These are phyloP conservation scores for Meleagris gallopavo DNA, from an alignment of 2,113 vertebrate species.

Conservation along the genomic window DNA sequence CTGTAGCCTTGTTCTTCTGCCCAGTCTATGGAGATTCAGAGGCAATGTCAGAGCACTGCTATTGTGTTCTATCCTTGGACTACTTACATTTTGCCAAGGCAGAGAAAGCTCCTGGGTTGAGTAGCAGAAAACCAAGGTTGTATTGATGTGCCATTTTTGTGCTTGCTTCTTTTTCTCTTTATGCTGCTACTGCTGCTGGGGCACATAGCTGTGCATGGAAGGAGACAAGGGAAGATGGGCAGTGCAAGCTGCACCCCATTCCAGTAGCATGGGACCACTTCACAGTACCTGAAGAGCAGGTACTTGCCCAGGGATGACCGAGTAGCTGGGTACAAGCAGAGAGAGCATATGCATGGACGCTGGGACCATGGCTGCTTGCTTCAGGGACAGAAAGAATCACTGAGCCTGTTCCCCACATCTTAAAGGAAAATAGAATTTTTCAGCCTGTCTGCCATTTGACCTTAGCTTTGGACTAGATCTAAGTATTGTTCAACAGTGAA, in stretches of 20 bases:
- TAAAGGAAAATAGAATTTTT: background rate
- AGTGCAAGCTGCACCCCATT: fast-evolving
- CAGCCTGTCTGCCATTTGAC: background rate
- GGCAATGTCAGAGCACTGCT: background rate
- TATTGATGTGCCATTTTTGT: background rate
- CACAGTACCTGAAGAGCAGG: background rate
- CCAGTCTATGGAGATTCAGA: background rate
- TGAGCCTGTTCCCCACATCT: background rate
- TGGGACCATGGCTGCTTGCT: background rate
- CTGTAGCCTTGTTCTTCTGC: background rate
- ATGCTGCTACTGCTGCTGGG: background rate
- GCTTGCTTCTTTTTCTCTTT: background rate
- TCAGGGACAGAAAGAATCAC: background rate
- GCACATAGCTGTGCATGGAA: background rate
- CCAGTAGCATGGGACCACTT: background rate
- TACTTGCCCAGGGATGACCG: fast-evolving
- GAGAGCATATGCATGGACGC: background rate
- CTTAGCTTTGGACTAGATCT: background rate
- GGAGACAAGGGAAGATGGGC: background rate
- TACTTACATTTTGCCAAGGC: background rate
- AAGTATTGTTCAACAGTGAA: background rate
- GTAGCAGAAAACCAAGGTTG: background rate
- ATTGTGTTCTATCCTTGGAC: background rate
- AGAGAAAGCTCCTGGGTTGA: background rate
- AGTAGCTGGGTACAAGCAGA: background rate